phyloP scores from a whole-genome alignment of 2,113 vertebrate genomes.

The Mustelus asterias region DNA sequence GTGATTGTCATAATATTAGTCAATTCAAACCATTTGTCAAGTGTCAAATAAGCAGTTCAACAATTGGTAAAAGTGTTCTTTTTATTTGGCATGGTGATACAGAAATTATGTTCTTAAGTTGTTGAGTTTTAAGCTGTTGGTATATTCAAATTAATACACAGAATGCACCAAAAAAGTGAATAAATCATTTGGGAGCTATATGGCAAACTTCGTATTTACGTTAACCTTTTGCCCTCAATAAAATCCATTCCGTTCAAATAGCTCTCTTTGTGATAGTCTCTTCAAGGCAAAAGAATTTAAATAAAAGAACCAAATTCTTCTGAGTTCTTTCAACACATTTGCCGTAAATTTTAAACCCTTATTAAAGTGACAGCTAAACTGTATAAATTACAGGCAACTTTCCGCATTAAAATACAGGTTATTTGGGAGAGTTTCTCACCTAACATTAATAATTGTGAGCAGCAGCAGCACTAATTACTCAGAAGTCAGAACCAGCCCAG shows the following conservation, averaged over 20 bases:
- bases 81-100: background rate
- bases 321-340: background rate
- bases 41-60: background rate
- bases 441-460: conserved; percentile 61
- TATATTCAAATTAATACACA: background rate
- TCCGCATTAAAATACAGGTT: background rate
- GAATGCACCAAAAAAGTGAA: background rate
- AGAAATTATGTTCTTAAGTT: background rate
- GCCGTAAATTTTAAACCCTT: background rate
- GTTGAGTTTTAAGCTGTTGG: background rate
- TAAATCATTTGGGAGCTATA: conserved; percentile 3
- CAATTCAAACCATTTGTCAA: background rate
- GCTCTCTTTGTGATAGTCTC: background rate
- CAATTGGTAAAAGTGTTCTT: background rate
- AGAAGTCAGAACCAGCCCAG: conserved; percentile 61
- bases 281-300: conserved; percentile 3
- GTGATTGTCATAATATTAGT: background rate
- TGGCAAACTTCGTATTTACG: conserved; percentile 12
- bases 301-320: background rate
- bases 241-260: background rate
- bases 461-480: conserved; percentile 61
- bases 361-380: conserved; percentile 21
- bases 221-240: conserved; percentile 19
- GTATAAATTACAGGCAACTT: conserved; percentile 12
- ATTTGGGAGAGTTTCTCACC: conserved; percentile 42